phyloP scores from a whole-genome alignment of 2,113 vertebrate genomes.

The Gadus chalcogrammus region DNA sequence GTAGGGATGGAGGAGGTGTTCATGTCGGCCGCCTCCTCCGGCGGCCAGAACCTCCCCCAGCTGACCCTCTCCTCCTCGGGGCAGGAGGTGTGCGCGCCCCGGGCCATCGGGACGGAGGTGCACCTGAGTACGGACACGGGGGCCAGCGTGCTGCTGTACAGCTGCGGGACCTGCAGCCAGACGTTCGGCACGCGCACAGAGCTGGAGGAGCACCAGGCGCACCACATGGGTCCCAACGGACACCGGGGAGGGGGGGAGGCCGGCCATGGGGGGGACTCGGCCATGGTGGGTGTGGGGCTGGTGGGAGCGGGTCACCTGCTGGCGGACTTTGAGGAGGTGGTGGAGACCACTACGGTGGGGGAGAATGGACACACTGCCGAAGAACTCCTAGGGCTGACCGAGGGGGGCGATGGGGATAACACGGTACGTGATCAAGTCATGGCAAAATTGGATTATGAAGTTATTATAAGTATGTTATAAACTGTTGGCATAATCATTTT shows the following conservation, averaged over 20 bases:
- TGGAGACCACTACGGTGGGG: constrained; percentile 73
- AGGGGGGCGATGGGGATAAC: constrained; percentile 46
- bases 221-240: constrained; percentile 54
- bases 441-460: too few species aligned
- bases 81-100: constrained; percentile 34
- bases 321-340: constrained; percentile 78
- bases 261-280: constrained; percentile 30
- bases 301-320: constrained; percentile 73
- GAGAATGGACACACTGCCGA: constrained; percentile 67
- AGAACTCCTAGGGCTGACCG: constrained; percentile 67
- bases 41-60: constrained; percentile 53
- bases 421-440: constrained; percentile 32
- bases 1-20: constrained; percentile 73
- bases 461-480: too few species aligned
- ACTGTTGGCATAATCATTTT: too few species aligned
- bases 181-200: constrained; percentile 74
- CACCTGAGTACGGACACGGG: constrained; percentile 73
- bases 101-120: constrained; percentile 63
- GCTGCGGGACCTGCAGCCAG: constrained; percentile 76
- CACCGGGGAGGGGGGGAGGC: constrained; percentile 33
- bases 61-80: constrained; percentile 60
- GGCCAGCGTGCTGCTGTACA: constrained; percentile 72
- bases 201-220: constrained; percentile 77
- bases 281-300: constrained; percentile 67
- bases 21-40: constrained; percentile 56